Evolutionary conservation across 1,140 invertebrate genomes (phyloP), one percentile per base, ranked within the genome.

Genomic region (Conus ventricosus): DNA sequence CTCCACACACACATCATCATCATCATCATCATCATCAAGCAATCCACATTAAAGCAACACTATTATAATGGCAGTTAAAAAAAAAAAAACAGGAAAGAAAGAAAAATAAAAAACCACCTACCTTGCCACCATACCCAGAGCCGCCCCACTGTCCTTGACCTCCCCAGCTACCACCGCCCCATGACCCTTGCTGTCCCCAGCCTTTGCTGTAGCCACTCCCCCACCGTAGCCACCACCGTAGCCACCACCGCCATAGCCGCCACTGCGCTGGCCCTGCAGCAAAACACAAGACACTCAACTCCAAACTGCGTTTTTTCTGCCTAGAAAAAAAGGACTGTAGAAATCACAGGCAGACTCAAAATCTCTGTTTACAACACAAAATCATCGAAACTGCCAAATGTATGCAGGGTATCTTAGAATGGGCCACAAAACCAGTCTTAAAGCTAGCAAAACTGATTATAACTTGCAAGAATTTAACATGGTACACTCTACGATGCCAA

Each of bases 221-320:
- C 57, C 57, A 53, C 87, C 54, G 27, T 39, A n/a, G 4, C 67
- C 39, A 57, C 87, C 87, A 27, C 75, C 87, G 83, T 76, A 75
- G 51, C 85, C 85, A 76, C 89, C 87, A 20, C 60, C n/a, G 39
- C 57, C 25, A 3, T 87, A 87, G 39, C 89, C 60, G 15, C 87
- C 80, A 27, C 87, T 83, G 51, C 87, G 82, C 71, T 82, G 76
- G 20, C 82, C 84, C 76, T 55, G 80, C 57, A 60, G 57, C 15
- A 60, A 60, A 60, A 11, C 57, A 60, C 57, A 60, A 11, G 8
- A 8, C 57, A 60, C 57, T 60, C 1, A 60, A 60, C 15, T 15
- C 57, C 57, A 60, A 8, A 60, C 57, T 11, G 8, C 15, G 8
- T 11, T 15, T 60, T 60, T 11, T 60, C 57, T 6, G 17, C 83